These are phyloP conservation scores for Atopsyche davidsoni DNA, from an alignment of 1,140 invertebrate species.

Conservation along the genomic window DNA sequence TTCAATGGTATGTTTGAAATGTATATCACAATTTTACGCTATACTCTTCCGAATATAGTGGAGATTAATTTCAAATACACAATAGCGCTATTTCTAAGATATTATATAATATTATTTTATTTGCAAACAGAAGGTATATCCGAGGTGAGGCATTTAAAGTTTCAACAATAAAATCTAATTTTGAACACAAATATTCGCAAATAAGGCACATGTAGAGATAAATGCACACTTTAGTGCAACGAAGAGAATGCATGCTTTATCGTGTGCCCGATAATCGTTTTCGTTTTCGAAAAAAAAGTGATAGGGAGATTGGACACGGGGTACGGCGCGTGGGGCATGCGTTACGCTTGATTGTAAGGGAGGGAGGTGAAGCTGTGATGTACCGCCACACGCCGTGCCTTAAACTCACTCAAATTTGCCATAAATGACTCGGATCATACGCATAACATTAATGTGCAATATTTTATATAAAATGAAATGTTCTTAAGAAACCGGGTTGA, in stretches of 20 bases:
- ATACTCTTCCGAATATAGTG: background rate
- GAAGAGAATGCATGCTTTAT: background rate
- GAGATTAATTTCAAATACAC: background rate
- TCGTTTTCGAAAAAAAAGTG: background rate
- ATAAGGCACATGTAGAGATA: conserved; percentile 11
- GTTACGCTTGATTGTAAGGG: too few relatives aligned
- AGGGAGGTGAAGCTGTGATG: too few relatives aligned
- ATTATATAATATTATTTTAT: background rate
- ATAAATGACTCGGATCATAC: too few relatives aligned
- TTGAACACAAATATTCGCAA: conserved; percentile 17
- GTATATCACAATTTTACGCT: background rate
- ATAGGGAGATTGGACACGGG: background rate
- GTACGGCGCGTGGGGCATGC: too few relatives aligned
- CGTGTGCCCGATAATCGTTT: background rate
- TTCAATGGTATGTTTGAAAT: background rate
- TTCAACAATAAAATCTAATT: conserved; percentile 12
- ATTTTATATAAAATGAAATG: too few relatives aligned
- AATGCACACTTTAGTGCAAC: background rate
- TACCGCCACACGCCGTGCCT: too few relatives aligned
- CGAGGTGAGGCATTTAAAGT: too few relatives aligned
- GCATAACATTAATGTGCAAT: too few relatives aligned
- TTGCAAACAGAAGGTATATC: background rate
- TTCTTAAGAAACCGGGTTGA: too few relatives aligned
- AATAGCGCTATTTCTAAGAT: background rate
- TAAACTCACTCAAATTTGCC: too few relatives aligned